Percentiles rank a stretch among this genome's conserved stretches.
These are phyloP conservation scores for Anthrax anthrax DNA, from an alignment of 2,888 invertebrate genomes.

Conservation along the genomic window DNA sequence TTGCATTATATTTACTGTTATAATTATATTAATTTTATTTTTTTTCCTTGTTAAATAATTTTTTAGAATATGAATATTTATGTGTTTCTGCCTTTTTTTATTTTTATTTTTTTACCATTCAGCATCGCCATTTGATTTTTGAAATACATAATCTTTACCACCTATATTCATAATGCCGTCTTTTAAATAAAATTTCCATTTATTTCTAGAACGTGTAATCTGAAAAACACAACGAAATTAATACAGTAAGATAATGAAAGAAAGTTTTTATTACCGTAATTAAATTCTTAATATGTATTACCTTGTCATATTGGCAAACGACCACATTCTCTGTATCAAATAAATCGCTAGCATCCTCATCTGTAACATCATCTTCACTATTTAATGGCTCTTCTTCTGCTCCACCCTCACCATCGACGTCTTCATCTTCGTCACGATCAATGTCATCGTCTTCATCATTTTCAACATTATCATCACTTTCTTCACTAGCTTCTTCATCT, in stretches of 20 bases:
- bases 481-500: conserved; percentile 66
- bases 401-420: conserved; percentile 48
- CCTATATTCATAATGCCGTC: conserved; percentile 99
- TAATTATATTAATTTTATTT: too few species aligned
- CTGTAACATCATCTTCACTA: conserved; percentile 94
- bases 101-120: conserved; percentile 64
- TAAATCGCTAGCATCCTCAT: conserved; percentile 85
- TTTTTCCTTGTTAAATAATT: too few species aligned
- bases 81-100: background rate
- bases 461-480: conserved; percentile 51
- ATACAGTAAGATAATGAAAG: background rate
- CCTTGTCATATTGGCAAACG: conserved; percentile 99
- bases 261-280: conserved; percentile 7
- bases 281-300: too few species aligned
- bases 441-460: conserved; percentile 67
- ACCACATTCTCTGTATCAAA: conserved; percentile 99
- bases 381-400: conserved; percentile 85
- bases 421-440: conserved; percentile 46
- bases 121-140: conserved; percentile 96
- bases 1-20: too few species aligned
- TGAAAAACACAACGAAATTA: conserved; percentile 32
- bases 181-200: conserved; percentile 99
- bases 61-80: too few species aligned
- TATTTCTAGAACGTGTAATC: conserved; percentile 95
- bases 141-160: conserved; percentile 97